phyloP scores from a whole-genome alignment of 2,797 vertebrate species.

The Cyclura pinguis region DNA sequence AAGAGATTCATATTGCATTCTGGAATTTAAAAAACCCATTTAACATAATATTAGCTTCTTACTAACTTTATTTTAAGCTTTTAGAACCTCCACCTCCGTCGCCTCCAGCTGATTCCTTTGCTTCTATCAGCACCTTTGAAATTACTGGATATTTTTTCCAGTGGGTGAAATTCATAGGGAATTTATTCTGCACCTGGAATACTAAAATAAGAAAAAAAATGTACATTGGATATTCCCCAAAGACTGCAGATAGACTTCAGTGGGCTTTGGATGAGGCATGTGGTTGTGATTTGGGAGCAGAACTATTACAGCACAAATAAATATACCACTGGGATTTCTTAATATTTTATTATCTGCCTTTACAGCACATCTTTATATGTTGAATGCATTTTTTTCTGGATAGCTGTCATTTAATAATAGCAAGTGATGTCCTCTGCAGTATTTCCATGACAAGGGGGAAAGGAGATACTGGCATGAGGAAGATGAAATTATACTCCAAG shows the following conservation, averaged over 20 bases:
- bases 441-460: neutral
- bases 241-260: neutral
- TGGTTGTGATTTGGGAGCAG: neutral
- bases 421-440: neutral
- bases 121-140: conserved; percentile 29
- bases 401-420: neutral
- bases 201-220: neutral
- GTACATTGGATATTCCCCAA: neutral
- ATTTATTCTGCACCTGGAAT: conserved; percentile 14
- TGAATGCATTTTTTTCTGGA: neutral
- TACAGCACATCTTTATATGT: neutral
- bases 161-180: neutral
- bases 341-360: neutral
- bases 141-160: conserved; percentile 1
- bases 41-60: conserved; percentile 66
- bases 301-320: neutral
- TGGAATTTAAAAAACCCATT: conserved; percentile 58
- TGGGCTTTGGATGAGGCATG: neutral
- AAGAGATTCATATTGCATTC: conserved; percentile 66
- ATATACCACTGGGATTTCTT: neutral
- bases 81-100: conserved; percentile 34
- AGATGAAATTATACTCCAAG: neutral
- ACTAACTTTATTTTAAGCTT: conserved; percentile 59
- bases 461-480: neutral
- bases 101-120: too few relatives aligned